Conservation (phyloP, 2,797 vertebrate genomes). For the Gymnoscopelus braueri region DNA sequence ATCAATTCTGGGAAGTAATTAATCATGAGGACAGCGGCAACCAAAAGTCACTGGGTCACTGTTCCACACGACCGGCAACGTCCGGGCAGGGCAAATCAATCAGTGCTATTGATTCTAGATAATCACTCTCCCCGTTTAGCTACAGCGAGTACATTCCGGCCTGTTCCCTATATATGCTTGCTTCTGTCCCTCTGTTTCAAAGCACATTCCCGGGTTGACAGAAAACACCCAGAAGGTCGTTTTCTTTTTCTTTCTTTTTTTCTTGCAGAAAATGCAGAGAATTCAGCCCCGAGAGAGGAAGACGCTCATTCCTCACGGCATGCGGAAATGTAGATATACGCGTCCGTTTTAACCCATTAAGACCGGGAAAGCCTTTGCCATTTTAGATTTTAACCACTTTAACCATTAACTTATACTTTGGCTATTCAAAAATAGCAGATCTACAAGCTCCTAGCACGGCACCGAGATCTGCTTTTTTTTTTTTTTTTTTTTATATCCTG, state of each 20-base stretch:
- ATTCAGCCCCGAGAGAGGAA: constrained; percentile 16
- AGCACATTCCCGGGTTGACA: constrained; percentile 54
- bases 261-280: constrained; percentile 13
- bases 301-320: constrained; percentile 15
- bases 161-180: constrained; percentile 18
- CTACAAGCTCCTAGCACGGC: too few species aligned
- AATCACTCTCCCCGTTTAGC: constrained; percentile 53
- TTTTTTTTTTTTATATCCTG: too few species aligned
- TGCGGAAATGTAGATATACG: constrained; percentile 35
- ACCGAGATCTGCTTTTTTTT: too few species aligned
- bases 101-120: constrained; percentile 77
- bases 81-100: constrained; percentile 64
- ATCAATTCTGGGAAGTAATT: constrained; percentile 54
- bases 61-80: constrained; percentile 33
- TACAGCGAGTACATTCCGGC: constrained; percentile 36
- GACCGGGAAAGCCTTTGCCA: too few species aligned
- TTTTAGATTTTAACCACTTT: too few species aligned
- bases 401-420: too few species aligned
- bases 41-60: constrained; percentile 57
- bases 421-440: too few species aligned
- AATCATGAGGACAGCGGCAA: constrained; percentile 29
- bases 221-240: not conserved
- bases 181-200: constrained; percentile 34
- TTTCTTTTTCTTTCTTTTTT: not conserved
- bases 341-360: too few species aligned